These are phyloP conservation scores for Eustalomyia histrio DNA, from an alignment of 2,888 invertebrate species.

Conservation along the genomic window DNA sequence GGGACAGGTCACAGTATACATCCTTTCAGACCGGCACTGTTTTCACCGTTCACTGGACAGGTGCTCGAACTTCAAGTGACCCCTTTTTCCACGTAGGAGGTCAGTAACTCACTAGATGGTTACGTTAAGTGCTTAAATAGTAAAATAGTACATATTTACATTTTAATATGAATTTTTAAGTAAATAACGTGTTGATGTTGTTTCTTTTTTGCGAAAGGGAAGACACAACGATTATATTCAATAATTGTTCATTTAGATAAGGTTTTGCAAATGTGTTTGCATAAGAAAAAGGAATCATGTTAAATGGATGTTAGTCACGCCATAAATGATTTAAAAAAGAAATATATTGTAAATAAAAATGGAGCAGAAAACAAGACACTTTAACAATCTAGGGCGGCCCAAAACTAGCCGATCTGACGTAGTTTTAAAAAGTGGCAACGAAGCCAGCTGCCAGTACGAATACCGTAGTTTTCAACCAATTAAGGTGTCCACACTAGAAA, in stretches of 20 bases:
- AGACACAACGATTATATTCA: constrained; percentile 65
- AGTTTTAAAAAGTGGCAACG: too few relatives aligned
- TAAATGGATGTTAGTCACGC: constrained; percentile 61
- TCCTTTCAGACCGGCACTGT: too few relatives aligned
- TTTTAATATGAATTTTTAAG: constrained; percentile 20
- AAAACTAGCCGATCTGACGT: too few relatives aligned
- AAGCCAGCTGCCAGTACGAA: too few relatives aligned
- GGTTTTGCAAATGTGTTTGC: constrained; percentile 34
- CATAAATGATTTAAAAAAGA: background rate
- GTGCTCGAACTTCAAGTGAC: too few relatives aligned
- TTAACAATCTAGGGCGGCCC: background rate
- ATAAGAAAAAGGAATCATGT: constrained; percentile 39
- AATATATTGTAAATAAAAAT: background rate
- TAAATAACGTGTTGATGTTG: constrained; percentile 2
- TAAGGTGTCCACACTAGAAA: too few relatives aligned
- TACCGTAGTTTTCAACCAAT: too few relatives aligned
- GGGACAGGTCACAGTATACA: too few relatives aligned
- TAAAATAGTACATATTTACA: background rate
- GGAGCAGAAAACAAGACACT: background rate
- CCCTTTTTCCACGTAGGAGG: too few relatives aligned
- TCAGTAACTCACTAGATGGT: too few relatives aligned
- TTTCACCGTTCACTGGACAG: too few relatives aligned
- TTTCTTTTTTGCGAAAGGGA: constrained; percentile 12
- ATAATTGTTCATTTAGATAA: constrained; percentile 67
- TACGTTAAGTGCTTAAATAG: background rate